A percentile compares a stretch with the other conserved stretches of the same genome.
Conservation (phyloP, 2,113 vertebrate species). For the Meleagris gallopavo region DNA sequence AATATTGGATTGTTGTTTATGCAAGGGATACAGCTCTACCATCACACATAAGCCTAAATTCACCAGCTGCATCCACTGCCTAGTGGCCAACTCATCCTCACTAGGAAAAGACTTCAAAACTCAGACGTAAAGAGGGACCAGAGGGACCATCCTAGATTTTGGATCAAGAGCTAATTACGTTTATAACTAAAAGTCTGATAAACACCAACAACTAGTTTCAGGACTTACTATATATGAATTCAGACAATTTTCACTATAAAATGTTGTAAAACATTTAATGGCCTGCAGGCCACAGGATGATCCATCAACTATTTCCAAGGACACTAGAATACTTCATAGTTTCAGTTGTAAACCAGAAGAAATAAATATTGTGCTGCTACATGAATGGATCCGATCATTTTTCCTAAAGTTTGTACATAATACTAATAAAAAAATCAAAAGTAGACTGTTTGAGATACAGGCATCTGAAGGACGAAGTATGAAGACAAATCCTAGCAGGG, state of each 20-base stretch:
- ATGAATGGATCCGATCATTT: not conserved
- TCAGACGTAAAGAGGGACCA: not conserved
- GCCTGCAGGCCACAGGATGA: not conserved
- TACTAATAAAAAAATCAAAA: not conserved
- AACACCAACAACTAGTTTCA: not conserved
- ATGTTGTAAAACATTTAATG: not conserved
- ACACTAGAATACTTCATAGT: not conserved
- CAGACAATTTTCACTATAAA: not conserved
- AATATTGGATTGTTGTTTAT: not conserved
- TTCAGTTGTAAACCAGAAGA: not conserved
- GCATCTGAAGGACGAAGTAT: not conserved
- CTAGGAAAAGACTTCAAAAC: not conserved
- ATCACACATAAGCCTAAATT: not conserved
- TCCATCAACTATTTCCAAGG: not conserved
- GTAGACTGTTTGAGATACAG: not conserved
- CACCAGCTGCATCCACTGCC: rapidly evolving
- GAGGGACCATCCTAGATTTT: not conserved
- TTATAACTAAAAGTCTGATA: not conserved
- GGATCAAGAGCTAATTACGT: not conserved
- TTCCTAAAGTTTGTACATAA: not conserved
- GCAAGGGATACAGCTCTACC: not conserved
- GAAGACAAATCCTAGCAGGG: not conserved
- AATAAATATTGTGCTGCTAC: not conserved
- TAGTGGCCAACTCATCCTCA: not conserved
- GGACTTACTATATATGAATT: not conserved